Evolutionary conservation across 2,797 vertebrate species (phyloP), one percentile per base, ranked within the genome.

Genomic region (Enteromius afrohamiltoni): DNA sequence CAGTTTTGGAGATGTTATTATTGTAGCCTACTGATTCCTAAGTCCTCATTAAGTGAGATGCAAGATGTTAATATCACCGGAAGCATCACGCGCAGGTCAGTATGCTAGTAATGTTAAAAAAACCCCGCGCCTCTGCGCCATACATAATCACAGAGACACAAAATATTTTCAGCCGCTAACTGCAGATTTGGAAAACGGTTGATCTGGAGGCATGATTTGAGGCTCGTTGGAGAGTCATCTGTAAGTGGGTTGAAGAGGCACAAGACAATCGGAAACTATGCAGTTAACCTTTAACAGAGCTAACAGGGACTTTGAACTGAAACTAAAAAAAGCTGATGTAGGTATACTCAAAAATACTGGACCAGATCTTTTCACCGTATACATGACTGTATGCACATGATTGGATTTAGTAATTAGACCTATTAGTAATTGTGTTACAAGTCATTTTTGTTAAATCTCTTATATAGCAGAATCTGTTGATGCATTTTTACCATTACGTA

Each of bases 271-370:
- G 45, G 26, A 47, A 67, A 47, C 26, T 31, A 19, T 34, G 67
- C 3, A 67, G 83, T 86, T 83, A 88, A 86, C 70, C 69, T 85
- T 86, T 88, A 85, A 85, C 82, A 82, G 49, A 55, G 47, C 68
- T 85, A 64, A 45, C 47, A 13, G 82, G 77, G 85, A 83, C 83
- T 85, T 83, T 88, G 80, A 77, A 74, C 77, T 82, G 77, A 67
- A 85, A 67, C 67, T 31, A 51, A 75, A 40, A 64, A 53, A 73
- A 71, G 40, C 29, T 53, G 68, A 80, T 78, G 58, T 8, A 55
- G 58, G 42, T 31, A 31, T 31, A 60, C 34, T 45, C 42, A 75
- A 16, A 64, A n/a, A 64, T 53, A 9, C 17, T 13, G 0, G 26
- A 31, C 79, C 29, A 73, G 40, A 62, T 62, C 11, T 7, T 14